A percentile compares a stretch with the other conserved stretches of the same genome.
phyloP scores from a whole-genome alignment of 2,113 vertebrate species.

The Tyrannus savana region DNA sequence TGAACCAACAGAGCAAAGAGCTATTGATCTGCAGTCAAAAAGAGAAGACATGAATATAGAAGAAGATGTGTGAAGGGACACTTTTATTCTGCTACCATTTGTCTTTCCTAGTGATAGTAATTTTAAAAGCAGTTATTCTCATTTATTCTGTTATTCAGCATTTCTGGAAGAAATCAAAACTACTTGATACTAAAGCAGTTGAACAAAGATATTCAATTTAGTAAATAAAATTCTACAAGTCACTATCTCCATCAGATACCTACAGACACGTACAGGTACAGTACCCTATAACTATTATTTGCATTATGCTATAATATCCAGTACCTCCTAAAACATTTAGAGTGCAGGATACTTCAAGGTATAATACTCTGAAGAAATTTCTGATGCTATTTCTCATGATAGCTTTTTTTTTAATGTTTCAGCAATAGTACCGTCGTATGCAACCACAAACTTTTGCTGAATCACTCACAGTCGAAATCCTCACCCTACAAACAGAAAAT shows the following conservation, averaged over 20 bases:
- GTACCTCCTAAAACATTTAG: not conserved
- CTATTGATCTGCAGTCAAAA: constrained; percentile 44
- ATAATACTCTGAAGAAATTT: not conserved
- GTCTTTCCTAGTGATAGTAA: constrained; percentile 22
- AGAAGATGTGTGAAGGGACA: constrained; percentile 1
- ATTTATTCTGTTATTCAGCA: not conserved
- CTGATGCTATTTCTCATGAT: not conserved
- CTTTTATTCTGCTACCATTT: constrained; percentile 47
- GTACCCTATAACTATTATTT: not conserved
- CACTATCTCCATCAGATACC: not conserved
- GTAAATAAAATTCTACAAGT: not conserved
- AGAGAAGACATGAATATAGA: not conserved
- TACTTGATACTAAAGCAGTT: constrained; percentile 16
- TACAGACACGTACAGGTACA: not conserved
- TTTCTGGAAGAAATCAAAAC: constrained; percentile 20
- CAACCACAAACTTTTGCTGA: constrained; percentile 14
- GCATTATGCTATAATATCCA: not conserved
- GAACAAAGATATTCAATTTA: not conserved
- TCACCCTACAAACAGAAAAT: not conserved
- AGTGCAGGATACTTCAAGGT: not conserved
- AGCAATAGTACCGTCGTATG: not conserved
- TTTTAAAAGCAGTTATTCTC: constrained; percentile 42
- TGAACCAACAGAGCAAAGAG: constrained; percentile 30
- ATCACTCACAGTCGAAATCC: not conserved
- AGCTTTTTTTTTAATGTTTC: not conserved